Evolutionary conservation across 1,140 invertebrate species (phyloP).

Genomic region (Vanessa atalanta): DNA sequence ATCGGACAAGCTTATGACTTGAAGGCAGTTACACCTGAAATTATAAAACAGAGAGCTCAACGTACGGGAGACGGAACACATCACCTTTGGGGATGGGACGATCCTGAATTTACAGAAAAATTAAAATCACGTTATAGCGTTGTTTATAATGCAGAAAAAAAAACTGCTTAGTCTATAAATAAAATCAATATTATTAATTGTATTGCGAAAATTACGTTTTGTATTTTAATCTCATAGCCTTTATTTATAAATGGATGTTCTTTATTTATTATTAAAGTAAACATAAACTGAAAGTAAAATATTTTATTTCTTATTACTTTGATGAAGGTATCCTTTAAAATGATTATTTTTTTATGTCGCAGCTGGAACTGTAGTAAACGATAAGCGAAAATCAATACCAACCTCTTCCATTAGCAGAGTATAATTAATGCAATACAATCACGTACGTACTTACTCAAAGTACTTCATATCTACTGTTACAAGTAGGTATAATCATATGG

Average conservation of each 20-base stretch:
- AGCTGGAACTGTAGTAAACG: conserved; percentile 57
- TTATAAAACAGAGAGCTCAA: conserved; percentile 79
- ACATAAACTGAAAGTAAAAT: conserved; percentile 6
- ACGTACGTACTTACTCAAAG: conserved; percentile 32
- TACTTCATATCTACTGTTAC: neutral
- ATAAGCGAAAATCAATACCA: conserved; percentile 66
- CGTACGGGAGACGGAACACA: conserved; percentile 85
- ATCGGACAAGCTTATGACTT: conserved; percentile 85
- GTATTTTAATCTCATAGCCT: neutral
- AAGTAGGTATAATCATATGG: too few species aligned
- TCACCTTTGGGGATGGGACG: conserved; percentile 81
- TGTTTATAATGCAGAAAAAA: conserved; percentile 53
- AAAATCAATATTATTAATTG: neutral
- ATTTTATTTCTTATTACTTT: conserved; percentile 3
- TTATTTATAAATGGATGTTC: neutral
- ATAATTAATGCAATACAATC: conserved; percentile 67
- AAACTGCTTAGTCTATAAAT: conserved; percentile 32
- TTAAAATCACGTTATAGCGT: conserved; percentile 61
- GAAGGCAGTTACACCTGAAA: conserved; percentile 81
- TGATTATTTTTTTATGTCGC: conserved; percentile 51
- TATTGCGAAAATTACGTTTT: neutral
- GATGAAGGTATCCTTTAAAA: conserved; percentile 17
- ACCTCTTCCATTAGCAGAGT: conserved; percentile 56
- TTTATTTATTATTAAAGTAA: conserved; percentile 6
- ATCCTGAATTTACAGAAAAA: conserved; percentile 77